phyloP scores from a whole-genome alignment of 1,140 invertebrate species.

The Hyphantria cunea region DNA sequence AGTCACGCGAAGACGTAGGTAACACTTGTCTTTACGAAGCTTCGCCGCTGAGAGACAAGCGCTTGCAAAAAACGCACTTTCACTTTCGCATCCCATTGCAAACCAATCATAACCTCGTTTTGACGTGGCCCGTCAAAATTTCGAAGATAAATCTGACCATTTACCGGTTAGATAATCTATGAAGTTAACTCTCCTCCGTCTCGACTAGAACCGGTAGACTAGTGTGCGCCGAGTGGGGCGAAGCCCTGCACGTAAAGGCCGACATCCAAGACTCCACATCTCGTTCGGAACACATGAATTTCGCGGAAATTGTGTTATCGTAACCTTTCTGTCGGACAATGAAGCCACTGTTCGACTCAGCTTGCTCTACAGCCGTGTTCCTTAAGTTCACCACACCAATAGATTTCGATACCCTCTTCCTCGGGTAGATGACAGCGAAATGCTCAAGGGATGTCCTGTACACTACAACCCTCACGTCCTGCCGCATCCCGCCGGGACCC shows the following conservation, averaged over 20 bases:
- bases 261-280: constrained; percentile 85
- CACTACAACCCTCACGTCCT: constrained; percentile 85
- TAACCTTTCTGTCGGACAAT: constrained; percentile 84
- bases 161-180: constrained; percentile 32
- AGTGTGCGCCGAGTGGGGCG: constrained; percentile 74
- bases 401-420: constrained; percentile 84
- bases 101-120: constrained; percentile 69
- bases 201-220: constrained; percentile 85
- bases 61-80: constrained; percentile 71
- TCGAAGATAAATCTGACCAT: constrained; percentile 38
- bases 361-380: constrained; percentile 83
- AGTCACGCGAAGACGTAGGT: constrained; percentile 30
- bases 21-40: constrained; percentile 29
- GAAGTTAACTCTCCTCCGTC: constrained; percentile 81
- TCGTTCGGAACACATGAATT: constrained; percentile 82
- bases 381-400: constrained; percentile 84
- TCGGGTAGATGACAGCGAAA: constrained; percentile 86
- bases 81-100: constrained; percentile 74
- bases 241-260: constrained; percentile 82
- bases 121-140: constrained; percentile 45
- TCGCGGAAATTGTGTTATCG: constrained; percentile 83
- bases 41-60: constrained; percentile 35
- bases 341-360: constrained; percentile 80
- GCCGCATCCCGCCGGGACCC: constrained; percentile 82
- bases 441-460: constrained; percentile 86